Conservation (phyloP, 1,140 invertebrate species). For the Psilanteris sp. region DNA sequence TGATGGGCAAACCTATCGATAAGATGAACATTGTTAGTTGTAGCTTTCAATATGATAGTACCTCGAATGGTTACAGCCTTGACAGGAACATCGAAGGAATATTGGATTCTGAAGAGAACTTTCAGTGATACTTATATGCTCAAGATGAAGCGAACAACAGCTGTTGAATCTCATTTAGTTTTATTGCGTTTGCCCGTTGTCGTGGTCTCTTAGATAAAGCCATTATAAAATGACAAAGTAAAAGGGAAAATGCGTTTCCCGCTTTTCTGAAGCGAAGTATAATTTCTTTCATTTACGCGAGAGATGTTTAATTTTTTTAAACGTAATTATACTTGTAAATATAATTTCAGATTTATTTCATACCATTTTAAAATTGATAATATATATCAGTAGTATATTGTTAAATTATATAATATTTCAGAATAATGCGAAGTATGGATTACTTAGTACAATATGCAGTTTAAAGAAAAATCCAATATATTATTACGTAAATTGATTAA, state of each 20-base stretch:
- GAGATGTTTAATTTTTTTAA: no score
- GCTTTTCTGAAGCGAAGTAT: neutral
- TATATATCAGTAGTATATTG: no score
- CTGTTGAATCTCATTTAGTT: constrained; percentile 43
- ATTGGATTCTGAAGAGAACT: constrained; percentile 48
- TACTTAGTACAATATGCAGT: no score
- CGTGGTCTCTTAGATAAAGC: constrained; percentile 17
- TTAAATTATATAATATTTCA: no score
- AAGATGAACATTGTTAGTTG: constrained; percentile 39
- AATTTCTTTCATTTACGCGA: neutral
- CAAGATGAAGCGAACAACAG: constrained; percentile 29
- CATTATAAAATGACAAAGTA: constrained; percentile 6
- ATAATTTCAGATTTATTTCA: no score
- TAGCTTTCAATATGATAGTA: constrained; percentile 31
- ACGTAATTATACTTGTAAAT: no score
- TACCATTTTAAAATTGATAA: no score
- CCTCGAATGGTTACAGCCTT: constrained; percentile 1
- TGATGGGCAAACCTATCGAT: constrained; percentile 30
- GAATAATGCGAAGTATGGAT: no score
- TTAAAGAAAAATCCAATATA: no score
- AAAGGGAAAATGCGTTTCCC: neutral
- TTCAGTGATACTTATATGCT: constrained; percentile 26
- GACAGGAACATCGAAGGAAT: constrained; percentile 36
- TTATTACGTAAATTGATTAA: no score
- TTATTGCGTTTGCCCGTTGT: constrained; percentile 18